Evolutionary conservation across 2,888 invertebrate species (phyloP).

Genomic region (Octonoba sinensis): DNA sequence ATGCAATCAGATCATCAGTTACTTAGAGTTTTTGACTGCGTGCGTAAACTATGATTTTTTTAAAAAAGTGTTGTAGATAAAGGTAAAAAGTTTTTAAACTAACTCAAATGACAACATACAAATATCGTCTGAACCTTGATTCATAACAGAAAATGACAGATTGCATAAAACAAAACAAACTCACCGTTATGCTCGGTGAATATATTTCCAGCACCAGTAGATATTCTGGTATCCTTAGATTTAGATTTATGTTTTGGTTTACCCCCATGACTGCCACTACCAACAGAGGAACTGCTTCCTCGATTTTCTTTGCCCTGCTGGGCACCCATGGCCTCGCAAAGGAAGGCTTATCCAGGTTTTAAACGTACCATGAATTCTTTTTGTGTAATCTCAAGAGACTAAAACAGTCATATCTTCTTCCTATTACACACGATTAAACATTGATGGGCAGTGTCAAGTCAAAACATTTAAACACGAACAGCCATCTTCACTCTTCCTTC

Average conservation of each 20-base stretch:
- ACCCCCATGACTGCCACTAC: constrained; percentile 65
- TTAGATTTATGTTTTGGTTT: constrained; percentile 65
- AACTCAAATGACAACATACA: no score
- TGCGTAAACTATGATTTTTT: no score
- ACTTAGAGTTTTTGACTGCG: no score
- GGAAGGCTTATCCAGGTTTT: constrained; percentile 54
- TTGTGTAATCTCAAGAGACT: constrained; percentile 14
- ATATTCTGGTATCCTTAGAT: constrained; percentile 75
- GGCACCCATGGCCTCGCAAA: constrained; percentile 80
- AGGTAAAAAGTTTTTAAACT: no score
- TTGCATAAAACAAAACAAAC: constrained; percentile 69
- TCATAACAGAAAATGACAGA: no score
- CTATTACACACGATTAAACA: constrained; percentile 12
- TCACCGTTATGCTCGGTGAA: constrained; percentile 95
- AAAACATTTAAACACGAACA: constrained; percentile 59
- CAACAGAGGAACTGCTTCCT: constrained; percentile 66
- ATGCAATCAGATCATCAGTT: no score
- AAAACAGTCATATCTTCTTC: constrained; percentile 14
- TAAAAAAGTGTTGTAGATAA: no score
- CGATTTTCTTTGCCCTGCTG: constrained; percentile 88
- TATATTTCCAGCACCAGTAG: constrained; percentile 85
- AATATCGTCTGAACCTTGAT: no score
- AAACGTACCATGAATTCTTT: constrained; percentile 56
- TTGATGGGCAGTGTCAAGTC: constrained; percentile 22
- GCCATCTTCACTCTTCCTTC: constrained; percentile 58